These are phyloP conservation scores for Diorhabda carinulata DNA, from an alignment of 1,140 invertebrate genomes.

Conservation along the genomic window DNA sequence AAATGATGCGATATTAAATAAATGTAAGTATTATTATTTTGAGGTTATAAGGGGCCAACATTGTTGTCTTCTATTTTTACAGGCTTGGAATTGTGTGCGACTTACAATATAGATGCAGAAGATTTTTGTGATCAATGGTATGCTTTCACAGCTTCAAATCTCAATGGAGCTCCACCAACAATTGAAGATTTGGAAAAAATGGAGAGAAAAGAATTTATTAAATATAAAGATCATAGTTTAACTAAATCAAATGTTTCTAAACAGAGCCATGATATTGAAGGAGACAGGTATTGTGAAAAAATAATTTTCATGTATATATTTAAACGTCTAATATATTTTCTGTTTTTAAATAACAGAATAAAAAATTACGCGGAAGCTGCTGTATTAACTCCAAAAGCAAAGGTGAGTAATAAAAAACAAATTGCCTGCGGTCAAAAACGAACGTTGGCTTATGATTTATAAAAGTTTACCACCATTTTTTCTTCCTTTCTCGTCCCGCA, in stretches of 20 bases:
- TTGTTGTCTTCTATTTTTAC: conserved; percentile 7
- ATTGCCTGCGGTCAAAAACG: conserved; percentile 22
- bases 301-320: no score
- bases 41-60: conserved; percentile 3
- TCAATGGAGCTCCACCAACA: conserved; percentile 56
- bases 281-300: background rate
- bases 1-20: conserved; percentile 21
- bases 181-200: conserved; percentile 55
- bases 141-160: conserved; percentile 59
- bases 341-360: conserved; percentile 19
- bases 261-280: background rate
- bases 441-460: conserved; percentile 23
- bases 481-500: conserved; percentile 34
- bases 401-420: conserved; percentile 24
- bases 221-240: conserved; percentile 32
- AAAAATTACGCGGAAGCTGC: conserved; percentile 7
- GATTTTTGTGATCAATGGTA: conserved; percentile 66
- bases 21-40: conserved; percentile 26
- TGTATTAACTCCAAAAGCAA: conserved; percentile 6
- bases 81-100: conserved; percentile 57
- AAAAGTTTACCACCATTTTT: conserved; percentile 39
- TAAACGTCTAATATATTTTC: background rate
- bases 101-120: conserved; percentile 55
- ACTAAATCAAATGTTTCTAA: conserved; percentile 27
- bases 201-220: conserved; percentile 60